Conservation (phyloP, 1,140 invertebrate genomes). For the Anthonomus grandis region DNA sequence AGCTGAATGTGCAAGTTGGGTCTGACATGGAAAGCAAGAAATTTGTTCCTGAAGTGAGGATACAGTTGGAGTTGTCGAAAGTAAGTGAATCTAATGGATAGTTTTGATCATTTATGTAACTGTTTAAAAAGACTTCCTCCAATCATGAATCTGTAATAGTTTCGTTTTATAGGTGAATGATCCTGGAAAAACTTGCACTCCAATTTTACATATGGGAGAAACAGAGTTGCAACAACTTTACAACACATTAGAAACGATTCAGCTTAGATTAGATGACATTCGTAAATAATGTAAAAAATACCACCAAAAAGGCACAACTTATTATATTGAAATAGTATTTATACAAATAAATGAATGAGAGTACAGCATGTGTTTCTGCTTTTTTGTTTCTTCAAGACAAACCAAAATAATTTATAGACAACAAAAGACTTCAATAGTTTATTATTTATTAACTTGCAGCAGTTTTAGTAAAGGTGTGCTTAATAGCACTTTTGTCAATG, state of each 20-base stretch:
- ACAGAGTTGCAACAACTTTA: conserved; percentile 38
- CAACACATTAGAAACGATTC: conserved; percentile 42
- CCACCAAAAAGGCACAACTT: too few species aligned
- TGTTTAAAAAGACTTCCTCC: background rate
- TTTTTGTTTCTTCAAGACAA: too few species aligned
- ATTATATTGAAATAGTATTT: too few species aligned
- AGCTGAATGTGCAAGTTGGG: conserved; percentile 39
- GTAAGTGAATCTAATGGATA: conserved; percentile 2
- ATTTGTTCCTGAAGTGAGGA: conserved; percentile 25
- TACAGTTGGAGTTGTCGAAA: conserved; percentile 37
- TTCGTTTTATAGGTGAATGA: conserved; percentile 17
- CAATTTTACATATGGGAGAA: conserved; percentile 37
- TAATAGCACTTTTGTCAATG: too few species aligned
- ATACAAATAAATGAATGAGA: too few species aligned
- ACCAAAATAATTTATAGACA: too few species aligned
- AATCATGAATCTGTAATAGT: background rate
- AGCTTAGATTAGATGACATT: conserved; percentile 42
- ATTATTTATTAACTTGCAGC: too few species aligned
- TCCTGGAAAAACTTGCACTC: conserved; percentile 26
- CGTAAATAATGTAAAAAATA: too few species aligned
- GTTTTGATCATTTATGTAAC: background rate
- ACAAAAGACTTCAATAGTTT: too few species aligned
- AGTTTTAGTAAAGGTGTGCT: too few species aligned
- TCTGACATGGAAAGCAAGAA: conserved; percentile 30
- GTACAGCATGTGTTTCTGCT: too few species aligned